Evolutionary conservation across 1,140 invertebrate species (phyloP), one percentile per base, ranked within the genome.

Genomic region (Drosophila ironensis): DNA sequence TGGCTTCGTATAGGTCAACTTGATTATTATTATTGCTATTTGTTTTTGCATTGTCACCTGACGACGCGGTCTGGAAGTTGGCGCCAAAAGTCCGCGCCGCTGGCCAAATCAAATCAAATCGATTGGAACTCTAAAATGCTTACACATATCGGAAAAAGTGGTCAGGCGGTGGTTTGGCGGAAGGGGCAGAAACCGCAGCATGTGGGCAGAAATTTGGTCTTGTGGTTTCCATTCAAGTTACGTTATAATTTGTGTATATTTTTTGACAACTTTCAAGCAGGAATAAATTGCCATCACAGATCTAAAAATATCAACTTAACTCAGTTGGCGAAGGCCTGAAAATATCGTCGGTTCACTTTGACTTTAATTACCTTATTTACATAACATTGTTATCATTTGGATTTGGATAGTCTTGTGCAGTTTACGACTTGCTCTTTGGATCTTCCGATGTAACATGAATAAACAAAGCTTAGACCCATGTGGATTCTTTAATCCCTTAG

Each of bases 241-340:
- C 77, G 68, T 84, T 84, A 81, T 84, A 81, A 81, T 84, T 77
- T 81, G 78, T 84, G 77, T 72, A 69, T 53, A 48, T 60, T 71
- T 61, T 40, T 75, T 72, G 81, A 77, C 73, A 59, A 69, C 78
- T 84, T 69, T 71, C 66, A 54, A 75, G 73, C 67, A 48, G 72
- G 57, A 60, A 61, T 63, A 35, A 38, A 53, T 56, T 64, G 56
- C 44, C 78, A 73, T 82, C 78, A 84, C 54, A 35, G 2, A 8
- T 57, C 78, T 82, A 82, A 84, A 84, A 82, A 82, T 82, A 82
- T 40, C 57, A 37, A 9, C 68, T 60, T 50, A 82, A 59, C 72
- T 73, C 78, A 82, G 71, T 47, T 45, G 75, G 47, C 48, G 37
- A 57, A 41, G 40, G 38, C 45, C 17, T 11, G n/a, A 16, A 2